phyloP scores from a whole-genome alignment of 2,888 invertebrate species.

The Stenurella melanura region DNA sequence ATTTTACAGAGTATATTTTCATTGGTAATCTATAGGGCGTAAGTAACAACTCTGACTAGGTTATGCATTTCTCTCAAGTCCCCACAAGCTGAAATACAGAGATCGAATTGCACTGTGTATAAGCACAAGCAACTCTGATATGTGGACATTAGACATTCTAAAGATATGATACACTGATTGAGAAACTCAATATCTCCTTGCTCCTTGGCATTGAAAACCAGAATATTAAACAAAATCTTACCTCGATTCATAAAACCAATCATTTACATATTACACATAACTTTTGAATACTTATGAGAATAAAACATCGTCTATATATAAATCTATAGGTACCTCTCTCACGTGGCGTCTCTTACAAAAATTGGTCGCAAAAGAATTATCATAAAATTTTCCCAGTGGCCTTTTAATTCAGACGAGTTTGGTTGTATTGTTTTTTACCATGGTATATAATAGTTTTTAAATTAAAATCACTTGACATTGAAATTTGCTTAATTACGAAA shows the following conservation, averaged over 20 bases:
- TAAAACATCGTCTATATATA: not conserved
- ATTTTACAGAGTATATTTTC: too few species aligned
- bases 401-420: too few species aligned
- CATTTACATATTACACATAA: not conserved
- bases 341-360: not conserved
- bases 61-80: too few species aligned
- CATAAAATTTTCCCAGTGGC: too few species aligned
- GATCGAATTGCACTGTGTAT: too few species aligned
- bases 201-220: not conserved
- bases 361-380: too few species aligned
- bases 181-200: not conserved
- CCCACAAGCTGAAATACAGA: too few species aligned
- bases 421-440: too few species aligned
- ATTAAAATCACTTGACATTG: constrained; percentile 17
- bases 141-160: not conserved
- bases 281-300: not conserved
- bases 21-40: too few species aligned
- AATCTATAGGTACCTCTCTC: not conserved
- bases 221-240: not conserved
- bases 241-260: not conserved
- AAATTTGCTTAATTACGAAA: constrained; percentile 12
- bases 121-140: too few species aligned
- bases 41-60: too few species aligned
- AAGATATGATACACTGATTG: not conserved
- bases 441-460: not conserved